A percentile compares a stretch with the other conserved stretches of the same genome.
Evolutionary conservation across 2,113 vertebrate species (phyloP).

Genomic region (Alethe diademata): DNA sequence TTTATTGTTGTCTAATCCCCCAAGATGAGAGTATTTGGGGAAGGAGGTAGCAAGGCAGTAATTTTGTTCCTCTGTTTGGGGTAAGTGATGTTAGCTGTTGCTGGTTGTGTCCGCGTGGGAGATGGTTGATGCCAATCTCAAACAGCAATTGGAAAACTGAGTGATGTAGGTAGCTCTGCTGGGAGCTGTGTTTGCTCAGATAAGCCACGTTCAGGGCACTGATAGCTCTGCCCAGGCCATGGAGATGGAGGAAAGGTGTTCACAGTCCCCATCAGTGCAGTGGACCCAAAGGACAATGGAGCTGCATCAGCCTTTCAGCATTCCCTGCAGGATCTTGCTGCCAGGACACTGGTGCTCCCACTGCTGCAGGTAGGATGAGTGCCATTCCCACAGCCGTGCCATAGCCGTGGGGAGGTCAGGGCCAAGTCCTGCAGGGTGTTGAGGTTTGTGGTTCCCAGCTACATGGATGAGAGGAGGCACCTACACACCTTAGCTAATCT

Average conservation of each 20-base stretch:
- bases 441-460: neutral
- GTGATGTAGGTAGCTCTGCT: neutral
- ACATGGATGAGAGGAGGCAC: neutral
- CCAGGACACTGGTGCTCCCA: fast-evolving
- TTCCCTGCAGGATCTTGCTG: neutral
- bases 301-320: neutral
- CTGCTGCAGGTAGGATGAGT: neutral
- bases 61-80: neutral
- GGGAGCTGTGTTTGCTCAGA: neutral
- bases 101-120: neutral
- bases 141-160: neutral
- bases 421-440: neutral
- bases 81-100: neutral
- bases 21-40: neutral
- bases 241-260: neutral
- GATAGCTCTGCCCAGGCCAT: neutral
- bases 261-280: fast-evolving
- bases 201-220: neutral
- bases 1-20: neutral
- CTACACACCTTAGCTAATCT: neutral
- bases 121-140: neutral
- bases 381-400: neutral
- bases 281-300: neutral
- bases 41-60: neutral
- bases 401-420: neutral